These are phyloP conservation scores for Myripristis jacobus DNA, from an alignment of 2,797 vertebrate genomes.

Conservation along the genomic window DNA sequence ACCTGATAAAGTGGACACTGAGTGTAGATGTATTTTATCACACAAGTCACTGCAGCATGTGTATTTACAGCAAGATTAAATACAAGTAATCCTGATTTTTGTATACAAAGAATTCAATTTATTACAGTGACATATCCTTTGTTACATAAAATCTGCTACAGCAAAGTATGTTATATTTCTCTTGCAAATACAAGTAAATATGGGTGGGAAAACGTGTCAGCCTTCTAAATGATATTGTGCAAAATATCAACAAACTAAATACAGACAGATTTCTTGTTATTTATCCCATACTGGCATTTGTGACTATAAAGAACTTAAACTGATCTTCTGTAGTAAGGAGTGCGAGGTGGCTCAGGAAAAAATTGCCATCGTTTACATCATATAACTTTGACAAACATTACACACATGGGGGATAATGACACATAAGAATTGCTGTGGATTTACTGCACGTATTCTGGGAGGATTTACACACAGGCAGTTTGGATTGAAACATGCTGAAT, in stretches of 20 bases:
- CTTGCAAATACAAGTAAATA: slow-evolving; percentile 91
- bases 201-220: slow-evolving; percentile 86
- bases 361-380: slow-evolving; percentile 81
- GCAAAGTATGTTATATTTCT: slow-evolving; percentile 91
- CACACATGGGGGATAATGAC: slow-evolving; percentile 60
- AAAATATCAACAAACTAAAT: slow-evolving; percentile 90
- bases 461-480: slow-evolving; percentile 67
- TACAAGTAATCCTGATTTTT: slow-evolving; percentile 84
- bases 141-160: slow-evolving; percentile 97
- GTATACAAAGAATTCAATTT: slow-evolving; percentile 92
- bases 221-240: slow-evolving; percentile 88
- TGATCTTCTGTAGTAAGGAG: slow-evolving; percentile 77
- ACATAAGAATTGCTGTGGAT: slow-evolving; percentile 59
- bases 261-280: slow-evolving; percentile 86
- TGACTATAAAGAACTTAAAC: slow-evolving; percentile 76
- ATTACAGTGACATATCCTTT: slow-evolving; percentile 93
- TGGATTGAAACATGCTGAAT: slow-evolving; percentile 74
- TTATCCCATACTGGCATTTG: slow-evolving; percentile 79
- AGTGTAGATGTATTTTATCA: too few species aligned
- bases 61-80: slow-evolving; percentile 86
- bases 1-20: too few species aligned
- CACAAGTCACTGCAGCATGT: slow-evolving; percentile 80
- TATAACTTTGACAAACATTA: slow-evolving; percentile 73
- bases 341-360: slow-evolving; percentile 77
- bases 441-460: slow-evolving; percentile 62